phyloP scores from a whole-genome alignment of 1,140 invertebrate genomes.

The Caenorhabditis inopinata region DNA sequence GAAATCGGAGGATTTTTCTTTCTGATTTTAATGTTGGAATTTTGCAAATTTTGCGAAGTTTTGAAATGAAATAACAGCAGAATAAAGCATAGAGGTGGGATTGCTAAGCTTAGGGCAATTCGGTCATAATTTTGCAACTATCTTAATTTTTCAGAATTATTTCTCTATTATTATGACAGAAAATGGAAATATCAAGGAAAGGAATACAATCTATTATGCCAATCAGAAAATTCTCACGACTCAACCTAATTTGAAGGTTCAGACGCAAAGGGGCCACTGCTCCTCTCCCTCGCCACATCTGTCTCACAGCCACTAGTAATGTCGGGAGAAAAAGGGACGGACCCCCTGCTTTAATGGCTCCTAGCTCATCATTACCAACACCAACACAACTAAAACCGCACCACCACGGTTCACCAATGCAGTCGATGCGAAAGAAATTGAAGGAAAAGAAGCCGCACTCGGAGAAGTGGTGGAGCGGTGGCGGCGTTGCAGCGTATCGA shows the following conservation, averaged over 20 bases:
- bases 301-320: neutral
- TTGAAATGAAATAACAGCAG: too few species aligned
- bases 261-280: neutral
- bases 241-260: constrained; percentile 29
- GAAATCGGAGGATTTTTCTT: too few species aligned
- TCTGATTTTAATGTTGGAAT: too few species aligned
- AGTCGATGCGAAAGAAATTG: neutral
- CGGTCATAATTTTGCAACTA: too few species aligned
- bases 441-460: constrained; percentile 12
- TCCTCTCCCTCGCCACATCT: neutral
- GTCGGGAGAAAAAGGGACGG: neutral
- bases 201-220: neutral
- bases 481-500: constrained; percentile 24
- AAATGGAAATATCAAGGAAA: neutral
- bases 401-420: neutral
- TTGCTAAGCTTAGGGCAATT: too few species aligned
- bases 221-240: constrained; percentile 13
- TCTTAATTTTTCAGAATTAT: too few species aligned
- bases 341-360: constrained; percentile 13
- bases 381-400: neutral
- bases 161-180: too few species aligned
- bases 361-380: constrained; percentile 21
- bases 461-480: neutral
- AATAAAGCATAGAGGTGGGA: too few species aligned
- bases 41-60: too few species aligned